These are phyloP conservation scores for Streblospio benedicti DNA, from an alignment of 1,140 invertebrate species.

Conservation along the genomic window DNA sequence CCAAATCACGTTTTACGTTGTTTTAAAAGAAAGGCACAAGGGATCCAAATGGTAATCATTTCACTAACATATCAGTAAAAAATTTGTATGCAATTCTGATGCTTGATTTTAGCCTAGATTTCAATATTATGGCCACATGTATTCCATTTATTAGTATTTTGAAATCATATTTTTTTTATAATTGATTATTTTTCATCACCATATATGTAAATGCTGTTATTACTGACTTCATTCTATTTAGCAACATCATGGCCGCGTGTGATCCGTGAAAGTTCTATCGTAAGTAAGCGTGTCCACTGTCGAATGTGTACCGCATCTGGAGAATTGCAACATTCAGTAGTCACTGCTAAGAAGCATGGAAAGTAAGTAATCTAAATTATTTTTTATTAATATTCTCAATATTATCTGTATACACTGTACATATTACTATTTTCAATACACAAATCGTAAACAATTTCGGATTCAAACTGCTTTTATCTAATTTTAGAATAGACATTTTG, in stretches of 20 bases:
- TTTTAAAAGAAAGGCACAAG: constrained; percentile 48
- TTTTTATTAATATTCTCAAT: no score
- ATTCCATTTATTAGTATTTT: constrained; percentile 24
- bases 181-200: neutral
- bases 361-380: no score
- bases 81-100: constrained; percentile 13
- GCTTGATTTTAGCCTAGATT: constrained; percentile 51
- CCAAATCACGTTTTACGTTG: constrained; percentile 55
- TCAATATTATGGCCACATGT: constrained; percentile 62
- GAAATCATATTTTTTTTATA: neutral
- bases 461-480: no score
- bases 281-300: constrained; percentile 65
- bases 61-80: constrained; percentile 56
- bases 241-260: constrained; percentile 66
- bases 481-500: no score
- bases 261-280: constrained; percentile 57
- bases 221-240: neutral
- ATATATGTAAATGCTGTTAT: neutral
- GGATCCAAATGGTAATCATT: constrained; percentile 45
- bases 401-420: no score
- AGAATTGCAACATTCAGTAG: constrained; percentile 64
- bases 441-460: no score
- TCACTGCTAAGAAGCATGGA: constrained; percentile 64
- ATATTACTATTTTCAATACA: no score
- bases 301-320: constrained; percentile 66